Conservation (phyloP, 35 echinoderm and acorn worm genomes). For the Apostichopus parvimensis region DNA sequence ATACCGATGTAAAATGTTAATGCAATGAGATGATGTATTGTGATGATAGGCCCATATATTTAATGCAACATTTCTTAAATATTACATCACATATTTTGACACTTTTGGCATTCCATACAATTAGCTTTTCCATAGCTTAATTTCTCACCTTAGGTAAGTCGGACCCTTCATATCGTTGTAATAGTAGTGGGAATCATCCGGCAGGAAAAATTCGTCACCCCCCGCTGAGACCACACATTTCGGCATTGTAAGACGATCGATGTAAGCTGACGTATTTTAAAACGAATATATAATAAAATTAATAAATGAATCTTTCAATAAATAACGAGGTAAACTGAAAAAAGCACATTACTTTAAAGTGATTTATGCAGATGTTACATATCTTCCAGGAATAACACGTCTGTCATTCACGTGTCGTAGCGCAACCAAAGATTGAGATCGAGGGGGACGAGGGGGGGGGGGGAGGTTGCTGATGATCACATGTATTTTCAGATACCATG, state of each 20-base stretch:
- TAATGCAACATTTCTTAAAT: background rate
- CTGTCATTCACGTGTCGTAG: too few relatives aligned
- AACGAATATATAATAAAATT: too few relatives aligned
- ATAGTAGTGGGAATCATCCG: slow-evolving; percentile 88
- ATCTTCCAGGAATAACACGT: too few relatives aligned
- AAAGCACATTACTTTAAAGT: too few relatives aligned
- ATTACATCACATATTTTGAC: background rate
- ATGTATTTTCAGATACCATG: too few relatives aligned
- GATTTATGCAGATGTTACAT: too few relatives aligned
- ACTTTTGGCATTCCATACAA: background rate
- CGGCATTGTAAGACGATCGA: slow-evolving; percentile 77
- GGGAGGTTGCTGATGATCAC: too few relatives aligned
- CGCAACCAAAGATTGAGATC: too few relatives aligned
- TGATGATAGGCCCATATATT: too few relatives aligned
- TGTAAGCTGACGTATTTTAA: slow-evolving; percentile 49
- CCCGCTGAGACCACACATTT: slow-evolving; percentile 71
- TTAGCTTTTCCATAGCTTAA: background rate
- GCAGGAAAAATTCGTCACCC: slow-evolving; percentile 82
- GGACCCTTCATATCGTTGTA: slow-evolving; percentile 72
- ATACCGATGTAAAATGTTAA: background rate
- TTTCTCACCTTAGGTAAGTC: slow-evolving; percentile 74
- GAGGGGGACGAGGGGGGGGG: too few relatives aligned
- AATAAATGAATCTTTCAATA: too few relatives aligned
- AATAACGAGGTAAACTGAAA: too few relatives aligned
- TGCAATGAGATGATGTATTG: background rate